These are phyloP conservation scores for Campylomormyrus numenius DNA, from an alignment of 2,113 vertebrate genomes.

Conservation along the genomic window DNA sequence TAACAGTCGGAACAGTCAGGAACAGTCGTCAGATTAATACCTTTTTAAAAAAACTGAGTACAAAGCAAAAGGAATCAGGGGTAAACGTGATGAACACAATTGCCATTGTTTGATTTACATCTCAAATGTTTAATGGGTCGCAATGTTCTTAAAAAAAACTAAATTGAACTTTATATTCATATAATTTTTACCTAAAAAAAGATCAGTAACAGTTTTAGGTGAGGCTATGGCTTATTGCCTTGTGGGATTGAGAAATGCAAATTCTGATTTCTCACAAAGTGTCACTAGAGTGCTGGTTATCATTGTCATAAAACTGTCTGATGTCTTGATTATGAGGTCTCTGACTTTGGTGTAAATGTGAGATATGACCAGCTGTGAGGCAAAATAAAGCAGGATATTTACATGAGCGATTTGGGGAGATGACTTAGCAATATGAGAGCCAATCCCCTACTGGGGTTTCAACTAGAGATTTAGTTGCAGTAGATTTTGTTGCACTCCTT, in stretches of 20 bases:
- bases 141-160: background rate
- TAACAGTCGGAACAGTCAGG: background rate
- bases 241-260: background rate
- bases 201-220: background rate
- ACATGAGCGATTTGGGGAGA: background rate
- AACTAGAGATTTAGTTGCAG: background rate
- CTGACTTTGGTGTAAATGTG: background rate
- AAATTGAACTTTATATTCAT: background rate
- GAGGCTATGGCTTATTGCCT: background rate
- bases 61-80: background rate
- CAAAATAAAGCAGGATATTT: slow-evolving; percentile 4
- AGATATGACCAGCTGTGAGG: background rate
- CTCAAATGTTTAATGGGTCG: background rate
- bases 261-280: background rate
- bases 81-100: background rate
- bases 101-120: background rate
- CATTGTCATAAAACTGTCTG: background rate
- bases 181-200: background rate
- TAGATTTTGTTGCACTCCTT: background rate
- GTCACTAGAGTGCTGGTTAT: background rate
- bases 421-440: background rate
- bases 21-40: background rate
- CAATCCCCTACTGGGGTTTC: background rate
- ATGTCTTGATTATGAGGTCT: background rate
- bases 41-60: background rate